Base-by-base conservation (phyloP, 2,888 invertebrate species). In the Phengaris alcon region DNA sequence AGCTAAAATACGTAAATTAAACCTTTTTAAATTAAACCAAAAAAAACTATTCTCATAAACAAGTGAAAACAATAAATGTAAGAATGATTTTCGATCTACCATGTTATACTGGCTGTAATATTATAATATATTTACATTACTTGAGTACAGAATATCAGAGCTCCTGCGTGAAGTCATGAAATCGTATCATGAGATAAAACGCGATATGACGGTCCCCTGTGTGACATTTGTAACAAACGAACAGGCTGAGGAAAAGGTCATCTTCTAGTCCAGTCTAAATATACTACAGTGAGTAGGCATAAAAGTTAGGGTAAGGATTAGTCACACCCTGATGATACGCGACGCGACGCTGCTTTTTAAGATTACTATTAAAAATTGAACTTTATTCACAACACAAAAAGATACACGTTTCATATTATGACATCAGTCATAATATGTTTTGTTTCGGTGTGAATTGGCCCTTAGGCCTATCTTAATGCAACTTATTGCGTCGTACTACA, bases 211-310 rank as follows among this genome's bases (percentile, higher is more conserved):
- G 35, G 22, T 35, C 64, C 13, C 35, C 6, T 10, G 12, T 13
- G 64, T 64, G 35, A 64, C 64, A 64, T 64, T 64, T 64, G 64
- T 59, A 22, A 59, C 59, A 64, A 64, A 64, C 64, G 64, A 64
- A 35, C 54, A 54, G n/a, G 35, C 35, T 12, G 64, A 9, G 64
- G 64, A 64, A 64, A 59, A 64, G 64, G 64, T 64, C 64, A 64
- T 44, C n/a, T n/a, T n/a, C n/a, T n/a, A n/a, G n/a, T n/a, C n/a
- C 35, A 64, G 64, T 35, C 1, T 64, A 64, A 64, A 35, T 35
- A 64, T 64, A 44, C 35, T 64, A 44, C 35, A 59, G 64, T 44
- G 64, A 13, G 44, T 64, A 35, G 12, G 35, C 64, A 64, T 22
- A 64, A 22, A 64, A 22, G 6, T 64, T 35, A 64, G 64, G 64